Conservation (phyloP, 1,140 invertebrate genomes). For the Agraylea sexmaculata region DNA sequence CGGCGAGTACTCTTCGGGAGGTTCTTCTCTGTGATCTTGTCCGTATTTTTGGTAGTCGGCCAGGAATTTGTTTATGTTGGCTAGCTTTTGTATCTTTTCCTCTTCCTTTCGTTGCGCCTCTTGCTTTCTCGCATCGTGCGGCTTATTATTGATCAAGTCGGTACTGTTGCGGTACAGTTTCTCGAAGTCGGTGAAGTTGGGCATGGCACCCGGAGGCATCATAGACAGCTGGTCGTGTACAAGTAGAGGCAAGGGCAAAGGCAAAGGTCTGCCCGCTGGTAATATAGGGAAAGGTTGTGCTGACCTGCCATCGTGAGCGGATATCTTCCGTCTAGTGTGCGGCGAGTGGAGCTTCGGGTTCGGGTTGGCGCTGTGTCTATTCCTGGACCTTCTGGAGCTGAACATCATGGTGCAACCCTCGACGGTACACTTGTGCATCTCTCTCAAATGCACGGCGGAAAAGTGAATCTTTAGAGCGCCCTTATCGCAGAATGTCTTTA, state of each 20-base stretch:
- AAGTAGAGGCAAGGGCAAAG: slow-evolving; percentile 34
- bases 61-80: slow-evolving; percentile 26
- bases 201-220: slow-evolving; percentile 42
- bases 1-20: slow-evolving; percentile 24
- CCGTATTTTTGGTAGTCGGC: slow-evolving; percentile 24
- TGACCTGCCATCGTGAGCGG: slow-evolving; percentile 81
- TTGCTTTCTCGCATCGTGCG: slow-evolving; percentile 23
- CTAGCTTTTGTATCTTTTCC: slow-evolving; percentile 25
- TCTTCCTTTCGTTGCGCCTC: slow-evolving; percentile 30
- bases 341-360: slow-evolving; percentile 97
- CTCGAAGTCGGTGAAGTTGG: slow-evolving; percentile 40
- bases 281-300: slow-evolving; percentile 70
- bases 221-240: slow-evolving; percentile 22
- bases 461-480: slow-evolving; percentile 99
- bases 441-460: slow-evolving; percentile 80
- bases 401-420: slow-evolving; percentile 73
- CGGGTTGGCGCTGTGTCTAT: slow-evolving; percentile 85
- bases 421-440: slow-evolving; percentile 69
- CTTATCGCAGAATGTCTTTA: slow-evolving; percentile 99
- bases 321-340: slow-evolving; percentile 82
- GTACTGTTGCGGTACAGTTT: slow-evolving; percentile 37
- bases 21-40: slow-evolving; percentile 22
- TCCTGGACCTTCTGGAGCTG: slow-evolving; percentile 60
- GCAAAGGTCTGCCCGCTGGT: slow-evolving; percentile 43
- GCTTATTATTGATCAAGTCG: slow-evolving; percentile 27